Percentiles rank a stretch among this genome's conserved stretches.
These are phyloP conservation scores for Hirudinaria manillensis DNA, from an alignment of 2,888 invertebrate species.

Conservation along the genomic window DNA sequence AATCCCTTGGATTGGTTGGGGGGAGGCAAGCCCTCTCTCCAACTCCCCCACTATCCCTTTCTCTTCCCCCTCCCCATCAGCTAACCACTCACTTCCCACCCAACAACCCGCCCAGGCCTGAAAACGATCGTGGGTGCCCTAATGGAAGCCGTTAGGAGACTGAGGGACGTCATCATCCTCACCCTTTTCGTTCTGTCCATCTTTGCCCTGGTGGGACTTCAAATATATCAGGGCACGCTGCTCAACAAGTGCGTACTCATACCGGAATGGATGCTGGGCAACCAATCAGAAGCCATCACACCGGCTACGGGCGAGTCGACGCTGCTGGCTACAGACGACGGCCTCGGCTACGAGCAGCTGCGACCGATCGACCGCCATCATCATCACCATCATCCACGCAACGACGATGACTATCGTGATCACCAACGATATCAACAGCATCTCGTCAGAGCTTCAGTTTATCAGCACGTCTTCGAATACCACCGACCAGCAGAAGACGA, in stretches of 20 bases:
- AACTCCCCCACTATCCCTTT: too few species aligned
- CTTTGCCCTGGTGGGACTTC: constrained; percentile 95
- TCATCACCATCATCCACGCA: not conserved
- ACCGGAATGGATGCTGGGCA: constrained; percentile 25
- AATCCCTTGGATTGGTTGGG: too few species aligned
- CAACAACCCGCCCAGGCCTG: constrained; percentile 65
- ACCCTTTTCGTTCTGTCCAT: constrained; percentile 97
- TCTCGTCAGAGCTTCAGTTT: not conserved
- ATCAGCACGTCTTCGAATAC: too few species aligned
- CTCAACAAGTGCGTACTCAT: constrained; percentile 30
- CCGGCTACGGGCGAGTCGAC: too few species aligned
- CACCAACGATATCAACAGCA: not conserved
- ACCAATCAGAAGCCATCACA: not conserved
- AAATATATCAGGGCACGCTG: constrained; percentile 83
- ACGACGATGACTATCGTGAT: not conserved
- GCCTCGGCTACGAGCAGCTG: too few species aligned
- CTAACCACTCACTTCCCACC: not conserved
- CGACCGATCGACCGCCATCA: not conserved
- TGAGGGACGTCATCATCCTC: constrained; percentile 97
- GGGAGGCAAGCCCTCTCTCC: too few species aligned
- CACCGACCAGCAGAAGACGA: too few species aligned
- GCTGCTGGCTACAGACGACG: too few species aligned
- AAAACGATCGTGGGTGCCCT: constrained; percentile 99
- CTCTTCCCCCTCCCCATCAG: not conserved
- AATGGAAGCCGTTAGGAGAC: constrained; percentile 97